Evolutionary conservation across 92 coral and sea anemone genomes (phyloP), one percentile per base, ranked within the genome.

Genomic region (Desmophyllum pertusum): DNA sequence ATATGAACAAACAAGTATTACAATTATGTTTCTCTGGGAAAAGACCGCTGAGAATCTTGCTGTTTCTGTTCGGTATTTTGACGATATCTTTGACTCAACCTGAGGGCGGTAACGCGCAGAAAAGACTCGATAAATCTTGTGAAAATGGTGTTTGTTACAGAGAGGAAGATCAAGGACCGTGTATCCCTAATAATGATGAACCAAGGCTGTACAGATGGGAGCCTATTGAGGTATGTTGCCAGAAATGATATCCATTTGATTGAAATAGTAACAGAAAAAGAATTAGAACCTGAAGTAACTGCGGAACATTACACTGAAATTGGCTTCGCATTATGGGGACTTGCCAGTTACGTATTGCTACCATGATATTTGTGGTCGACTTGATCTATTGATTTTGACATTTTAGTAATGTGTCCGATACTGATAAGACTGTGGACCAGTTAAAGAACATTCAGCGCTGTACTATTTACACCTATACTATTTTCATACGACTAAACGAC

Each of bases 181-280:
- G 94, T 27, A 46, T 74, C 11, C 75, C 84, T 9, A 75, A 78
- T 38, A 40, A 76, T 38, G 83, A 88, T 57, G 83, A 81, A 81
- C 92, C 94, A 57, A 75, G 86, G 62, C 92, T 97, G 7, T 97
- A 71, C 59, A 92, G 99, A 35, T 97, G 99, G 99, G 96, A 97
- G 51, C 98, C 99, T 10, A 83, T 94, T 33, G 78, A 85, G 93
- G 99, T 94, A 76, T 10, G 52, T 17, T 51, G 29, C 13, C 25
- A 31, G 41, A 30, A 63, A 37, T 14, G 18, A 33, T 33, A 0
- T 13, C 13, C 2, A 10, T 66, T 0, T 36, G 8, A 18, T 66
- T 38, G 3, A 66, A 66, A n/a, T n/a, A n/a, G n/a, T n/a, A n/a
- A 18, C 8, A 33, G n/a, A 14, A 66, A 33, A 66, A 29, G 10